Percentiles rank a stretch among this genome's conserved stretches.
These are phyloP conservation scores for Elmis aenea DNA, from an alignment of 2,888 invertebrate species.

Conservation along the genomic window DNA sequence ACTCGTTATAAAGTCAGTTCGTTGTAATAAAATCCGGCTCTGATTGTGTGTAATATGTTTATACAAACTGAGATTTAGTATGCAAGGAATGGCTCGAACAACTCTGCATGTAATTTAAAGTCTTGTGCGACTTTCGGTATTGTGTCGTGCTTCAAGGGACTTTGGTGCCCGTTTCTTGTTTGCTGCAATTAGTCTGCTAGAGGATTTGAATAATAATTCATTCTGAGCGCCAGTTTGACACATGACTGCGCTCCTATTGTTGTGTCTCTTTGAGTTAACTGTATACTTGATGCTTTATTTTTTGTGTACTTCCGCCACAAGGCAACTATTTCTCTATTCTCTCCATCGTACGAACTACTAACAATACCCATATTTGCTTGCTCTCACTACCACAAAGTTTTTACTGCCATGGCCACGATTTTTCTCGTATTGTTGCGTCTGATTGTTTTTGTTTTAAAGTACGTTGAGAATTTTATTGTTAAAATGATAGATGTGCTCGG, in stretches of 20 bases:
- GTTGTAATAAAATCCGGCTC: slow-evolving; percentile 38
- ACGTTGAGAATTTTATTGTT: too few species aligned
- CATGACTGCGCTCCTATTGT: slow-evolving; percentile 35
- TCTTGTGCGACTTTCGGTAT: slow-evolving; percentile 39
- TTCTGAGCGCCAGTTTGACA: slow-evolving; percentile 38
- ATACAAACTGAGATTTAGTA: slow-evolving; percentile 44
- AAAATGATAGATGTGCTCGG: too few species aligned
- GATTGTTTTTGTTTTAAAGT: too few species aligned
- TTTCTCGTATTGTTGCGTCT: too few species aligned
- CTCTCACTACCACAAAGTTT: too few species aligned
- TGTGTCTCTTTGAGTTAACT: too few species aligned
- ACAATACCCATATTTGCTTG: too few species aligned
- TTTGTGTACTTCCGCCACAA: too few species aligned
- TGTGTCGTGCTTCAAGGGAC: slow-evolving; percentile 25
- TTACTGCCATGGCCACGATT: too few species aligned
- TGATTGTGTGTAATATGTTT: slow-evolving; percentile 44
- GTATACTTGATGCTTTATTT: too few species aligned
- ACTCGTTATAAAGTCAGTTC: slow-evolving; percentile 39
- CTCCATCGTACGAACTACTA: too few species aligned
- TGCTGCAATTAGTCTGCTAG: slow-evolving; percentile 41
- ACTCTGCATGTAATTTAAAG: slow-evolving; percentile 40
- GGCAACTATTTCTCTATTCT: too few species aligned
- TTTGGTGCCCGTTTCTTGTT: slow-evolving; percentile 41
- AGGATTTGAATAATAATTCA: slow-evolving; percentile 43
- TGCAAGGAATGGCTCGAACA: slow-evolving; percentile 37